Evolutionary conservation across 2,113 vertebrate species (phyloP), one percentile per base, ranked within the genome.

Genomic region (Platysteira castanea): DNA sequence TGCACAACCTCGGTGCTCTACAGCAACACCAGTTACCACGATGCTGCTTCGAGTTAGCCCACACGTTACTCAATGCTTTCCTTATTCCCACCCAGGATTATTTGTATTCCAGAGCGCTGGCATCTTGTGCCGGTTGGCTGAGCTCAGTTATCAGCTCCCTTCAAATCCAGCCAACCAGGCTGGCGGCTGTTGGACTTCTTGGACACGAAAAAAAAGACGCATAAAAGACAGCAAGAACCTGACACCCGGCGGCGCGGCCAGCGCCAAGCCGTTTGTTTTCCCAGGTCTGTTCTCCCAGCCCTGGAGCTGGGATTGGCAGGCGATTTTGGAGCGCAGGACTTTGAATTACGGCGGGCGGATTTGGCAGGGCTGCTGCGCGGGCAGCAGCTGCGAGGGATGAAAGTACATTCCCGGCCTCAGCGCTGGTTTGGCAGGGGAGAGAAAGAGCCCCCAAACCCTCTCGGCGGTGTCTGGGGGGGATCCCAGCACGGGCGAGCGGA

Each of bases 101-200:
- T 90, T 96, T 56, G 86, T 73, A 49, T 85, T 95, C 83, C 22
- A 6, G 33, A 91, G 81, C 6, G 0, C 68, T 88, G 94, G 88
- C 94, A 95, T 39, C 80, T 78, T 1, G 2, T 65, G 63, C 90
- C 30, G 68, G 95, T 96, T 96, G 93, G 96, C 90, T 96, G 93
- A 75, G 47, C 39, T 90, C 90, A 24, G 88, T 86, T 96, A 95
- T 94, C 95, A 68, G 90, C 95, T 94, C 95, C 95, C 95, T 97
- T 97, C 95, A 95, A 97, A 97, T 96, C 92, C 95, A 97, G 88
- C 96, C 96, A 97, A 97, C 95, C 95, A 94, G 90, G 85, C 92
- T 92, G 92, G 50, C 6, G 79, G 80, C 95, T 81, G 73, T 87
- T 81, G 80, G 69, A 26, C 87, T 81, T 80, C 30, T 90, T 85